A percentile compares a stretch with the other conserved stretches of the same genome.
Evolutionary conservation across 2,888 invertebrate genomes (phyloP).

Genomic region (Phalangium opilio): DNA sequence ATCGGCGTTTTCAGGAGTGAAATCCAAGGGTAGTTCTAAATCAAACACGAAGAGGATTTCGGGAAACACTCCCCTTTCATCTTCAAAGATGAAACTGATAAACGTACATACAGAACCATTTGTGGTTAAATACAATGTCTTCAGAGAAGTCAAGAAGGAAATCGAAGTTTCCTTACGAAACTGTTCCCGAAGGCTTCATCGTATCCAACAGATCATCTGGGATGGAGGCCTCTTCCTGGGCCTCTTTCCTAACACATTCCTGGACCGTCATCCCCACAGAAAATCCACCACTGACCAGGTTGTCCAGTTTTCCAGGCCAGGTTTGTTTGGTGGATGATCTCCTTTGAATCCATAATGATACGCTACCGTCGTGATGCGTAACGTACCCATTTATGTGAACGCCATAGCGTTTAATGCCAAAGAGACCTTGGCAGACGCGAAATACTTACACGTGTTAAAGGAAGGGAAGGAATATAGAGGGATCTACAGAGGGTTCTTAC

Average conservation of each 20-base stretch:
- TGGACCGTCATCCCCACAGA: constrained; percentile 73
- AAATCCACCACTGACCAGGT: constrained; percentile 81
- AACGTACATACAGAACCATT: background rate
- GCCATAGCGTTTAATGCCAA: constrained; percentile 86
- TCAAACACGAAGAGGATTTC: constrained; percentile 91
- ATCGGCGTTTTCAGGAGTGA: constrained; percentile 79
- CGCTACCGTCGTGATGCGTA: constrained; percentile 56
- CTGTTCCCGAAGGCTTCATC: constrained; percentile 58
- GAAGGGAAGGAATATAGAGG: too few species aligned
- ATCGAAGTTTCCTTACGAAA: constrained; percentile 46
- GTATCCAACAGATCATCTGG: constrained; percentile 58
- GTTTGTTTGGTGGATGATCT: constrained; percentile 81
- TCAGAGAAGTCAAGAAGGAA: background rate
- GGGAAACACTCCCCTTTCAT: constrained; percentile 80
- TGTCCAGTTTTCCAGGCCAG: constrained; percentile 91
- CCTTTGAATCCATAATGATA: constrained; percentile 84
- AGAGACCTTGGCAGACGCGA: constrained; percentile 42
- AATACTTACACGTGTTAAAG: too few species aligned
- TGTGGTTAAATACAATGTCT: background rate
- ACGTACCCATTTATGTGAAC: constrained; percentile 89
- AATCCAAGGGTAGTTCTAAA: constrained; percentile 73
- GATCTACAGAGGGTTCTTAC: too few species aligned
- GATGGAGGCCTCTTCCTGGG: constrained; percentile 84
- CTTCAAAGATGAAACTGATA: constrained; percentile 69
- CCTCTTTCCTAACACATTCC: constrained; percentile 84